Percentiles rank a stretch among this genome's conserved stretches.
These are phyloP conservation scores for Chiroxiphia lanceolata DNA, from an alignment of 2,797 vertebrate genomes.

Conservation along the genomic window DNA sequence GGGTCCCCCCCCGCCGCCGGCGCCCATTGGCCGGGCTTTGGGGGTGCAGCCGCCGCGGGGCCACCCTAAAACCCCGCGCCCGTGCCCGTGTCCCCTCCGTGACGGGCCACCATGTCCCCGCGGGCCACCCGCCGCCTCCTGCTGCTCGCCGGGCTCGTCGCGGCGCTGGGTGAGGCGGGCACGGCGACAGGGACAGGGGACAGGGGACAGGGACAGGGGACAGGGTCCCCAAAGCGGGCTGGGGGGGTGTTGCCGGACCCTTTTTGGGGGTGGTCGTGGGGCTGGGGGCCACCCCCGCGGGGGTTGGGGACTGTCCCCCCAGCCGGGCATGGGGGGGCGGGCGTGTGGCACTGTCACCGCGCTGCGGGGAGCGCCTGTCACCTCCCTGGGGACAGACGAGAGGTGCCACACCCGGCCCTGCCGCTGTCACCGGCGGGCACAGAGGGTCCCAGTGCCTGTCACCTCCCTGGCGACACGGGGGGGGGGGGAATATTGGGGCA, in stretches of 20 bases:
- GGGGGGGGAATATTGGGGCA: not conserved
- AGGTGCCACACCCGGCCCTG: not conserved
- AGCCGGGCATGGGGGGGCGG: no score
- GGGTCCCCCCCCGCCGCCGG: not conserved
- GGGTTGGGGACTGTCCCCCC: not conserved
- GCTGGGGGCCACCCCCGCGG: not conserved
- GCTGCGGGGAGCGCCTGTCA: not conserved
- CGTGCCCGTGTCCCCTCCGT: not conserved
- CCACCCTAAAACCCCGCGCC: not conserved
- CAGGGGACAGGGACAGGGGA: not conserved
- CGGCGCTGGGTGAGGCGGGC: not conserved
- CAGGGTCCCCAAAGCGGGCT: not conserved
- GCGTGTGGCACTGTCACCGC: not conserved
- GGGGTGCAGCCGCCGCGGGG: not conserved
- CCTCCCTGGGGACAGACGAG: not conserved
- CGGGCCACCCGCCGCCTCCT: not conserved
- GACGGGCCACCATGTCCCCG: not conserved
- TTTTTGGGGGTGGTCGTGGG: not conserved
- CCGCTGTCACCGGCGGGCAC: rapidly evolving
- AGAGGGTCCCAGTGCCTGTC: not conserved
- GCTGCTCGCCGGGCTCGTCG: not conserved
- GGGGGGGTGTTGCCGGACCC: not conserved
- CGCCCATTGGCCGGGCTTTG: not conserved
- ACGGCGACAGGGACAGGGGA: no score
- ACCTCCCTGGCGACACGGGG: not conserved